These are phyloP conservation scores for Proisotoma minuta DNA, from an alignment of 2,888 invertebrate genomes.

Conservation along the genomic window DNA sequence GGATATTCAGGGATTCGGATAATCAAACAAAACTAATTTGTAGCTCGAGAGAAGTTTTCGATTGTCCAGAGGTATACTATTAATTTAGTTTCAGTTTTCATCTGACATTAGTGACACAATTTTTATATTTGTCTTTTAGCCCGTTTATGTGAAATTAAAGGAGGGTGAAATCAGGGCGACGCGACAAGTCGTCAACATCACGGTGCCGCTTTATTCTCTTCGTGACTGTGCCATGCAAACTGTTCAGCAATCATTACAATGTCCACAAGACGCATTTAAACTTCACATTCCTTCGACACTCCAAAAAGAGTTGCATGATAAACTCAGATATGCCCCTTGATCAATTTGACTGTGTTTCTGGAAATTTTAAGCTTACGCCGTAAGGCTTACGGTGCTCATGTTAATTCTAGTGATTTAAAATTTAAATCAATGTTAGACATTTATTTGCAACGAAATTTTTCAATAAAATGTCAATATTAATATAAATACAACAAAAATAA, in stretches of 20 bases:
- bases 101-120: not conserved
- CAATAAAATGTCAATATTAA: too few species aligned
- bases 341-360: constrained; percentile 3
- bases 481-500: too few species aligned
- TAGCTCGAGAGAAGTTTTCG: constrained; percentile 50
- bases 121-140: constrained; percentile 20
- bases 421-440: too few species aligned
- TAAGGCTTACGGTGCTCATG: too few species aligned
- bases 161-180: constrained; percentile 33
- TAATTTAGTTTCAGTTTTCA: not conserved
- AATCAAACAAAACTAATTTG: constrained; percentile 65
- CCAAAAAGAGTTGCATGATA: constrained; percentile 36
- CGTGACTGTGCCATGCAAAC: constrained; percentile 54
- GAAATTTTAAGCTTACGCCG: constrained; percentile 2
- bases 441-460: too few species aligned
- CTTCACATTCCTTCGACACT: constrained; percentile 54
- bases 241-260: constrained; percentile 52
- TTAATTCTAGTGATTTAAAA: too few species aligned
- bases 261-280: constrained; percentile 50
- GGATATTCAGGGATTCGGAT: constrained; percentile 70
- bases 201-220: constrained; percentile 56
- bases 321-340: constrained; percentile 9
- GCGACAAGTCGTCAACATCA: constrained; percentile 55
- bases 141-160: constrained; percentile 29
- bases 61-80: constrained; percentile 42